A percentile compares a stretch with the other conserved stretches of the same genome.
Conservation (phyloP, 2,113 vertebrate species). For the Calypte anna region DNA sequence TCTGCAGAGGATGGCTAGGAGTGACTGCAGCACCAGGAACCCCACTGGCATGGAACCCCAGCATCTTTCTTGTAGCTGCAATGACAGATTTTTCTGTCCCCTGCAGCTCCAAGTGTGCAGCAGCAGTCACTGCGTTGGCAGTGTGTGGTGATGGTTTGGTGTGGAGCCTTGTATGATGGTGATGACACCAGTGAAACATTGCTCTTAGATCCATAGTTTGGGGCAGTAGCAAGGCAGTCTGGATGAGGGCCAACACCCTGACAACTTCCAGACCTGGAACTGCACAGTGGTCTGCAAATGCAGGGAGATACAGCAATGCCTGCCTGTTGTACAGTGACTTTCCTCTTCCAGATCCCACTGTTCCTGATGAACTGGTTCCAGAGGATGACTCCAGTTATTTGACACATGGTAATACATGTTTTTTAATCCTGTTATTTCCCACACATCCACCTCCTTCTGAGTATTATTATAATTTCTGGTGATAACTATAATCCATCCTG, state of each 20-base stretch:
- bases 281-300: neutral
- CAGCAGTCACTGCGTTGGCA: neutral
- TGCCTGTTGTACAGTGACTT: neutral
- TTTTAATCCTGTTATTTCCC: neutral
- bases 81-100: neutral
- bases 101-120: neutral
- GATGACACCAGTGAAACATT: neutral
- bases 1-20: neutral
- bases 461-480: neutral
- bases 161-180: neutral
- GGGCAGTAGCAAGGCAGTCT: neutral
- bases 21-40: neutral
- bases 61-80: neutral
- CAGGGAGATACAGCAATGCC: slow-evolving; percentile 21
- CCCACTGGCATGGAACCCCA: neutral
- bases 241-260: neutral
- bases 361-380: slow-evolving; percentile 50
- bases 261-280: slow-evolving; percentile 51
- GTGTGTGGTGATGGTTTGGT: neutral
- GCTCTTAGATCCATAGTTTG: slow-evolving; percentile 14
- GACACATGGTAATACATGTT: slow-evolving; percentile 82
- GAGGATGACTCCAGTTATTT: slow-evolving; percentile 83
- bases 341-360: slow-evolving; percentile 65
- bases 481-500: neutral
- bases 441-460: slow-evolving; percentile 9